These are phyloP conservation scores for Parnassius orleans DNA, from an alignment of 2,888 invertebrate genomes.

Conservation along the genomic window DNA sequence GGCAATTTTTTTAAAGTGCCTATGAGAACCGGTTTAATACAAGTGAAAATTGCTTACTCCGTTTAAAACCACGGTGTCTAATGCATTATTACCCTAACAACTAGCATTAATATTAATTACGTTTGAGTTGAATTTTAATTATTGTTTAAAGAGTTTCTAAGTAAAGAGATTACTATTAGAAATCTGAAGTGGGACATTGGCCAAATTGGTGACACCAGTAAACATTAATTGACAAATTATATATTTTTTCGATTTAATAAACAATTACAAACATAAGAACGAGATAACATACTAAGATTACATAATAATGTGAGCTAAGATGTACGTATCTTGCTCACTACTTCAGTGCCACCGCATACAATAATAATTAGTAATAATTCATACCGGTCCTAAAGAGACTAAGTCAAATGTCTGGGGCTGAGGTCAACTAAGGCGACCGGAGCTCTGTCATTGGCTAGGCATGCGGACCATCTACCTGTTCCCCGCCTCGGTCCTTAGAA, in stretches of 20 bases:
- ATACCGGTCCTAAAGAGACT: slow-evolving; percentile 34
- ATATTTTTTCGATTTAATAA: too few species aligned
- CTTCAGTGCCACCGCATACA: slow-evolving; percentile 2
- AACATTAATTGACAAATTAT: too few species aligned
- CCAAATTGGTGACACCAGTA: background rate
- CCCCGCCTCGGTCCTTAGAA: slow-evolving; percentile 28
- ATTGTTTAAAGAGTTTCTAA: background rate
- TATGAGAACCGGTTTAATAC: slow-evolving; percentile 64
- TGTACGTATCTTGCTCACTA: too few species aligned
- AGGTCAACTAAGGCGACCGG: slow-evolving; percentile 36
- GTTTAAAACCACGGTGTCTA: slow-evolving; percentile 59
- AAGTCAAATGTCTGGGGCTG: slow-evolving; percentile 34
- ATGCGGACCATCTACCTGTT: slow-evolving; percentile 54
- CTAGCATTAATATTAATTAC: slow-evolving; percentile 33
- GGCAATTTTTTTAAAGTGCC: slow-evolving; percentile 64
- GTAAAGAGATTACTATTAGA: slow-evolving; percentile 1
- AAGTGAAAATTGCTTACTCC: slow-evolving; percentile 58
- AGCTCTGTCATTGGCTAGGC: slow-evolving; percentile 52
- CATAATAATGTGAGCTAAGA: too few species aligned
- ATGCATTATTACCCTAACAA: slow-evolving; percentile 42
- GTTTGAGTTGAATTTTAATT: slow-evolving; percentile 12
- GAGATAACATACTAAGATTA: too few species aligned
- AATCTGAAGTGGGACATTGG: background rate
- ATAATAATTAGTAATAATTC: slow-evolving; percentile 36
- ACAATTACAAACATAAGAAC: too few species aligned